Conservation (phyloP, 2,888 invertebrate genomes). For the Cenopis cana region DNA sequence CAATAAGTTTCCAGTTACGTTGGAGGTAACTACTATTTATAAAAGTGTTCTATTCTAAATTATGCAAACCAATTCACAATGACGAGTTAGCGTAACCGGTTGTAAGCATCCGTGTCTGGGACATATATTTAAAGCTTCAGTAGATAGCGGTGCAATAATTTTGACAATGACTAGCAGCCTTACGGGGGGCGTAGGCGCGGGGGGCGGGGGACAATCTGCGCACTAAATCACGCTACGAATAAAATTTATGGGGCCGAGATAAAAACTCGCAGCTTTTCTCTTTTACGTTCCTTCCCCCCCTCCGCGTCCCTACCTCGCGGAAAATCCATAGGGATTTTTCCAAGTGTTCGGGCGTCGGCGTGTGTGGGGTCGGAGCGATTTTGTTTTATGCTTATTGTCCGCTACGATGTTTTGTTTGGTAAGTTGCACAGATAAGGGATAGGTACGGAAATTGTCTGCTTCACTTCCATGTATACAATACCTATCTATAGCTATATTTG, state of each 20-base stretch:
- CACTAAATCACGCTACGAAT: slow-evolving; percentile 87
- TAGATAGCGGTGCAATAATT: slow-evolving; percentile 86
- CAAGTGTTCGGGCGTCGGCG: slow-evolving; percentile 83
- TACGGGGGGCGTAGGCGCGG: slow-evolving; percentile 82
- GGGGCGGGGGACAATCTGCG: slow-evolving; percentile 83
- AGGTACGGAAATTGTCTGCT: slow-evolving; percentile 72
- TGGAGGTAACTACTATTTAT: too few relatives aligned
- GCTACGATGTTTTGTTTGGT: slow-evolving; percentile 83
- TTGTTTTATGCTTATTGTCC: slow-evolving; percentile 85
- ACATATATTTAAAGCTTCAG: slow-evolving; percentile 85
- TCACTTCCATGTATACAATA: slow-evolving; percentile 35
- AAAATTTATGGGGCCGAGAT: slow-evolving; percentile 87
- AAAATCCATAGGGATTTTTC: slow-evolving; percentile 85
- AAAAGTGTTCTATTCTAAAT: slow-evolving; percentile 7
- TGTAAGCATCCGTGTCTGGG: slow-evolving; percentile 80
- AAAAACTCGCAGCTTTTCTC: slow-evolving; percentile 87
- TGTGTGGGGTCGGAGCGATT: slow-evolving; percentile 84
- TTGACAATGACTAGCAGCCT: slow-evolving; percentile 86
- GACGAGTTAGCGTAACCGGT: slow-evolving; percentile 63
- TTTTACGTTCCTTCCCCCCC: slow-evolving; percentile 83
- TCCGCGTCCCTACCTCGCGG: slow-evolving; percentile 68
- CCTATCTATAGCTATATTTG: neutral
- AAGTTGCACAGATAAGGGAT: slow-evolving; percentile 81
- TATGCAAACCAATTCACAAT: slow-evolving; percentile 18
- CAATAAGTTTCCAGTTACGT: too few relatives aligned